A percentile compares a stretch with the other conserved stretches of the same genome.
These are phyloP conservation scores for Serilophus lunatus DNA, from an alignment of 2,113 vertebrate species.

Conservation along the genomic window DNA sequence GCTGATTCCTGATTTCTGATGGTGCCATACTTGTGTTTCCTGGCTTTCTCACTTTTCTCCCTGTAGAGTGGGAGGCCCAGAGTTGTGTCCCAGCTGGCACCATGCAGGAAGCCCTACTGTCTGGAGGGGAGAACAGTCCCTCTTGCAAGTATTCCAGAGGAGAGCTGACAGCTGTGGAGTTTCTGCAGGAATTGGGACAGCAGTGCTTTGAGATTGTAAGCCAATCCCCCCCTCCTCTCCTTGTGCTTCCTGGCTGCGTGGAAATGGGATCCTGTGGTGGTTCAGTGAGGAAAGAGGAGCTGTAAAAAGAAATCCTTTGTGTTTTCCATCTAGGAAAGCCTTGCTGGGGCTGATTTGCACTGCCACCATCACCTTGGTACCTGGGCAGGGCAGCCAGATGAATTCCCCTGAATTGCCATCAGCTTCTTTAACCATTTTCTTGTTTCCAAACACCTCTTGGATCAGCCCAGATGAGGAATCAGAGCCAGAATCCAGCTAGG, in stretches of 20 bases:
- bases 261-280: not conserved
- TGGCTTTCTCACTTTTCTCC: not conserved
- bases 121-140: slow-evolving; percentile 59
- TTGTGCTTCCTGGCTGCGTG: not conserved
- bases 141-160: slow-evolving; percentile 76
- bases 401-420: not conserved
- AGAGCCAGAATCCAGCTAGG: not conserved
- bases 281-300: not conserved
- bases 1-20: not conserved
- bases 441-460: not conserved
- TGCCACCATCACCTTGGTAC: not conserved
- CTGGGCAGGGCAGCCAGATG: not conserved
- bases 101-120: slow-evolving; percentile 54
- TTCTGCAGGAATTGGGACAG: slow-evolving; percentile 71
- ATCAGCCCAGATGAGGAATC: not conserved
- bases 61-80: slow-evolving; percentile 75
- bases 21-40: not conserved
- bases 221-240: not conserved
- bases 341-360: not conserved
- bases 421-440: not conserved
- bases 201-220: slow-evolving; percentile 77
- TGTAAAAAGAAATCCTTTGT: not conserved
- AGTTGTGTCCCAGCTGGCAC: slow-evolving; percentile 72
- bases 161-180: slow-evolving; percentile 69
- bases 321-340: not conserved